Percentiles rank a stretch among this genome's conserved stretches.
phyloP scores from a whole-genome alignment of 2,888 invertebrate species.

The Platerodrilus igneus region DNA sequence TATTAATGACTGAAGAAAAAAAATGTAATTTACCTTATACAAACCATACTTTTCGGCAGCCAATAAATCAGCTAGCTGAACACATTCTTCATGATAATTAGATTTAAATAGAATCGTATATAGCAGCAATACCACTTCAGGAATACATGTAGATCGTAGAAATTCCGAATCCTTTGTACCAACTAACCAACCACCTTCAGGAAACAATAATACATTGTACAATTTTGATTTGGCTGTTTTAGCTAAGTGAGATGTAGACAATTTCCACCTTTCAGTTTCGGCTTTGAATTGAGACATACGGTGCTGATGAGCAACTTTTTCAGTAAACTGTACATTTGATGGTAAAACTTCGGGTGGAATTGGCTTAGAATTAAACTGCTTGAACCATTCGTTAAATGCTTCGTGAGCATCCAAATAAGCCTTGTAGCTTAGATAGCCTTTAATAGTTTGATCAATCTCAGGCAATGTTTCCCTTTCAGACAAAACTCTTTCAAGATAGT shows the following conservation, averaged over 20 bases:
- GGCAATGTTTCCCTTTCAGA: slow-evolving; percentile 48
- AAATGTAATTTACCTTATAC: slow-evolving; percentile 59
- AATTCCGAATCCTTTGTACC: slow-evolving; percentile 59
- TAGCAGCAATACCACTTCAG: slow-evolving; percentile 73
- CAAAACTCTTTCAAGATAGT: slow-evolving; percentile 58
- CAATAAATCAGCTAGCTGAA: slow-evolving; percentile 74
- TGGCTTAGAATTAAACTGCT: slow-evolving; percentile 75
- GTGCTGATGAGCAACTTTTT: slow-evolving; percentile 85
- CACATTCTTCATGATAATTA: slow-evolving; percentile 70
- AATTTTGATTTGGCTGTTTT: slow-evolving; percentile 72
- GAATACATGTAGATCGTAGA: slow-evolving; percentile 76
- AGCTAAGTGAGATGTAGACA: slow-evolving; percentile 55
- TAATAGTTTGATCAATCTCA: slow-evolving; percentile 53
- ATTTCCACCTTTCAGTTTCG: slow-evolving; percentile 74
- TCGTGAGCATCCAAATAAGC: slow-evolving; percentile 84
- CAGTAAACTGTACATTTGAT: slow-evolving; percentile 69
- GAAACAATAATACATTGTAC: slow-evolving; percentile 83
- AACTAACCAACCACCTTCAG: slow-evolving; percentile 85
- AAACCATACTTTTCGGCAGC: slow-evolving; percentile 74
- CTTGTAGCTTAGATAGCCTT: slow-evolving; percentile 84
- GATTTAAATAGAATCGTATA: slow-evolving; percentile 74
- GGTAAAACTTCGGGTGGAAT: slow-evolving; percentile 58
- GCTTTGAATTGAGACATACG: slow-evolving; percentile 70
- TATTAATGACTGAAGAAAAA: too few species aligned
- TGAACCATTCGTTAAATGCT: slow-evolving; percentile 85